Base-by-base conservation (phyloP, 2,797 vertebrate species). In the Pangasius sanitwongsei region DNA sequence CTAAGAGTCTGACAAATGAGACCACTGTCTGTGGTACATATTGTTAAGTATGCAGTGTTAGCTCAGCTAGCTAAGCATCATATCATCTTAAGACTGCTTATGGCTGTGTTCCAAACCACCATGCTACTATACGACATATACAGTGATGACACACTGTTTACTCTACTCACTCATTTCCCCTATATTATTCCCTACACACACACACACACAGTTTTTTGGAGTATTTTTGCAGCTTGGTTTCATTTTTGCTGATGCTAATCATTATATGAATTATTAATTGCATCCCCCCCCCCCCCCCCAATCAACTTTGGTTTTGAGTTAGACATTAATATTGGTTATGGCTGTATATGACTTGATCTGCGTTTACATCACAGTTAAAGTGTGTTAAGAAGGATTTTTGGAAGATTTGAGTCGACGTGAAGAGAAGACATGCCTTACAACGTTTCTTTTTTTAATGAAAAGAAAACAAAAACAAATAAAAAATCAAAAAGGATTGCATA, bases 391-490 rank as follows among this genome's bases (percentile, higher is more conserved):
- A 50, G 41, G 61, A 67, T 28, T 31, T 18, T 57, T 20, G 44
- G 25, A 65, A 34, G 63, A 37, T 70, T 85, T 85, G 34, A 55
- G 18, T 67, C 65, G 4, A 67, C 1, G 37, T 31, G 82, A n/a
- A 8, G 25, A 96, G 95, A 95, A 95, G 95, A 96, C 95, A 96
- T 96, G 96, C 96, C 96, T 97, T 97, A 96, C 95, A 84, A 88
- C 44, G 44, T 90, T 94, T 48, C 57, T 37, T 85, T 85, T 84
- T 85, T 85, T 85, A 69, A 74, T 59, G 82, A 94, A 95, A 93
- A 88, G 94, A 61, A 75, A 41, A 85, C 67, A 72, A 34, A 50
- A 5, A 69, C 83, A 4, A 23, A 37, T 4, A 7, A 55, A 65
- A 37, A 81, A 69, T 67, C 65, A 85, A 93, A 96, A 95, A 94